Evolutionary conservation across 2,797 vertebrate genomes (phyloP), one percentile per base, ranked within the genome.

Genomic region (Sylvia borin): DNA sequence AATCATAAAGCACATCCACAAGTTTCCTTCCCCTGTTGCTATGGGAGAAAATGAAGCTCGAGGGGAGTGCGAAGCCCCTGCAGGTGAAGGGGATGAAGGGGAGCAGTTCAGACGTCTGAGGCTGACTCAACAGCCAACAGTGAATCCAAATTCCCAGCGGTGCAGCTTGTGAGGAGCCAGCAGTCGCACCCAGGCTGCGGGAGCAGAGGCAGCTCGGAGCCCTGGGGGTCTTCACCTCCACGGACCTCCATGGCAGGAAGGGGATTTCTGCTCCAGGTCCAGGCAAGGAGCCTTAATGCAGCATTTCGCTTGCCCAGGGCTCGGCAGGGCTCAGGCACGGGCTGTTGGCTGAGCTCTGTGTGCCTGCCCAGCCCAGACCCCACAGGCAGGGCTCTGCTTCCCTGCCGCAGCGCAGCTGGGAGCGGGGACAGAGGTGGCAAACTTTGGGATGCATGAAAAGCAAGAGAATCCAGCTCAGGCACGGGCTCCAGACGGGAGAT

Each of bases 71-170:
- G 1, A 85, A 83, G 77, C 50, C 78, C 61, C 85, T 62, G 72
- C 91, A 58, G 91, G 61, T 79, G 31, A 76, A 61, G 43, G 50
- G 45, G 57, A 85, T 29, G 75, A 51, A 95, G 81, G 64, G 58
- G 71, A 68, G 53, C 76, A n/a, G 65, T 48, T 36, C 34, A 68
- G 94, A 47, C 0, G 2, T 50, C 91, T 40, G 93, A 92, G 84
- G 15, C 45, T 89, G 91, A 82, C 71, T 89, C 68, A 65, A 25
- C 61, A 66, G n/a, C 81, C 57, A 21, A 0, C 16, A 84, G 9
- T 24, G 80, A 88, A 82, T 67, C 86, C 62, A 50, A 57, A 82
- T 64, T 84, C 81, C 78, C 92, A 74, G 82, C 1, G 32, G 74
- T 45, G 74, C 1, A 2, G 65, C 76, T 50, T 6, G 58, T 5